Evolutionary conservation across 2,888 invertebrate species (phyloP), one percentile per base, ranked within the genome.

Genomic region (Sturmia bella): DNA sequence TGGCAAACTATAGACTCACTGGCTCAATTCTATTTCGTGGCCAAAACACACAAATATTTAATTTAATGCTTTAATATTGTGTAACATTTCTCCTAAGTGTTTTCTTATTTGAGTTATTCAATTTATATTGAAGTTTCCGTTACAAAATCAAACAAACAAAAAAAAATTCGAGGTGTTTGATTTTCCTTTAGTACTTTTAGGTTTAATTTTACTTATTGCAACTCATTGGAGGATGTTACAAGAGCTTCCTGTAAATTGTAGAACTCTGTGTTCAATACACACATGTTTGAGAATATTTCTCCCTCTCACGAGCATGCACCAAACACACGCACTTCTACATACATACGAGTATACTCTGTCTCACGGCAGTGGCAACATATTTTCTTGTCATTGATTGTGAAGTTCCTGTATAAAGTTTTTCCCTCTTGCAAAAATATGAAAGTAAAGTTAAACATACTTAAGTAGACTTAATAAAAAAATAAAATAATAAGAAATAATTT

Each of bases 341-440:
- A 43, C 37, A 39, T n/a, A 39, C 6, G 24, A 9, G 11, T 13
- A 12, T 6, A 56, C 1, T 41, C 19, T 39, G 24, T 13, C 19
- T 0, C 43, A 32, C 3, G 57, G 9, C 56, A 37, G 27, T 41
- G 70, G 21, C 66, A 50, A 41, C 66, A 81, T 68, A 81, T 81
- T 76, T 80, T 76, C 72, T 81, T 81, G 76, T 76, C 70, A 81
- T 81, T 81, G 80, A 81, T 81, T 81, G 72, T 81, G 76, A 76
- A 76, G 80, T 72, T 76, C 61, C 76, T 63, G 66, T 54, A 56
- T 50, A 72, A 76, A 76, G 66, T 75, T 81, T 45, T 68, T 72
- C 27, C 4, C 48, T n/a, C 61, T 7, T 27, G 61, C 59, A 81
- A 72, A 81, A 81, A 81, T 81, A 81, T 81, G 73, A 81, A 81